Evolutionary conservation across 1,140 invertebrate species (phyloP).

Genomic region (Adoxophyes honmai): DNA sequence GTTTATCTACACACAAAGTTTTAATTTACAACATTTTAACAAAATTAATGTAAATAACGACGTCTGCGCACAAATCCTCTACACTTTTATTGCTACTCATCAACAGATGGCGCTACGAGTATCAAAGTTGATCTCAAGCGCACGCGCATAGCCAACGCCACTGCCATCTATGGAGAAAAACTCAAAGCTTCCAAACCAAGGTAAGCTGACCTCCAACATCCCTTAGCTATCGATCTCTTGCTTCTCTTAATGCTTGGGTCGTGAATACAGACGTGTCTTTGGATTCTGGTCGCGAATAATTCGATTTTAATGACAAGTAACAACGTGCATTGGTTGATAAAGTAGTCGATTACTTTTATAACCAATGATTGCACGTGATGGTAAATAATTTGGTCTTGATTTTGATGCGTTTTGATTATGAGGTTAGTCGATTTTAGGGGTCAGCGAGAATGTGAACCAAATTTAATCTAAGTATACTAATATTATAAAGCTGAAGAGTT

Average conservation of each 20-base stretch:
- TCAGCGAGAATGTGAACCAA: too few species aligned
- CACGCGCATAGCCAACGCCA: conserved; percentile 30
- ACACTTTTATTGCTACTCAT: conserved; percentile 28
- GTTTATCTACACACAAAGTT: too few species aligned
- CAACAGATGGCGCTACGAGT: conserved; percentile 45
- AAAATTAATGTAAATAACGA: too few species aligned
- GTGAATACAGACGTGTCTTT: conserved; percentile 14
- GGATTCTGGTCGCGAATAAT: conserved; percentile 40
- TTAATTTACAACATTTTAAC: too few species aligned
- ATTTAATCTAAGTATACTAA: too few species aligned
- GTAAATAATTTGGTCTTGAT: conserved; percentile 38
- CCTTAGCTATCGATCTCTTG: not conserved
- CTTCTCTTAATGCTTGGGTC: not conserved
- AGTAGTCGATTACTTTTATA: conserved; percentile 54
- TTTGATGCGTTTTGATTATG: conserved; percentile 12
- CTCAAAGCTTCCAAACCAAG: conserved; percentile 18
- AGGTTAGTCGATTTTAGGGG: not conserved
- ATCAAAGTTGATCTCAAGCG: conserved; percentile 18
- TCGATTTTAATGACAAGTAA: conserved; percentile 58
- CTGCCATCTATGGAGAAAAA: conserved; percentile 30
- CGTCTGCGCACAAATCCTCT: too few species aligned
- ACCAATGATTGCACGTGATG: conserved; percentile 56
- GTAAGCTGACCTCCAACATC: conserved; percentile 23
- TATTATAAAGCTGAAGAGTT: too few species aligned
- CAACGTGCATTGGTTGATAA: conserved; percentile 37